These are phyloP conservation scores for Ara ararauna DNA, from an alignment of 2,797 vertebrate species.

Conservation along the genomic window DNA sequence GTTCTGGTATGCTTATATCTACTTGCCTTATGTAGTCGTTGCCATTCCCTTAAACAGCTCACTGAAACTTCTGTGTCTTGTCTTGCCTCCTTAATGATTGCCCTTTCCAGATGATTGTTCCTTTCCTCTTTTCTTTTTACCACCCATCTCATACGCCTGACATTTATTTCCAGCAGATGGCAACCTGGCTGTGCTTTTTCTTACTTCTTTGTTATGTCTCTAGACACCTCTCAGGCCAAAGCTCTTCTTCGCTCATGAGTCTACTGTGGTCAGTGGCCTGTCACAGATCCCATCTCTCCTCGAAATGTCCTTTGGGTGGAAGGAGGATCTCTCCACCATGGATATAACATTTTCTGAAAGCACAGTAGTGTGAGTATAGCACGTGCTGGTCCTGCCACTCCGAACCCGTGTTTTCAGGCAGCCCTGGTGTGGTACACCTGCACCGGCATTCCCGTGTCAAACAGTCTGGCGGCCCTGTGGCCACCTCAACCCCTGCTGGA, in stretches of 20 bases:
- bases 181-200: not conserved
- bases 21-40: not conserved
- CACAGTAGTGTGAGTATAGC: not conserved
- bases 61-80: rapidly evolving
- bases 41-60: not conserved
- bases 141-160: rapidly evolving
- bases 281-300: not conserved
- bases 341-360: rapidly evolving
- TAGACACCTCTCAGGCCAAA: rapidly evolving
- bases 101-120: rapidly evolving
- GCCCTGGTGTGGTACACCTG: no score
- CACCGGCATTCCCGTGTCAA: not conserved
- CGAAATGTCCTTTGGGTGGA: rapidly evolving
- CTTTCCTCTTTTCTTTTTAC: no score
- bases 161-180: not conserved
- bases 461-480: not conserved
- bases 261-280: rapidly evolving
- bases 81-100: rapidly evolving
- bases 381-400: not conserved
- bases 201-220: rapidly evolving
- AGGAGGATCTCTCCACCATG: rapidly evolving
- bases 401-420: not conserved
- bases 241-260: rapidly evolving
- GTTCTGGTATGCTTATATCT: rapidly evolving
- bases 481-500: rapidly evolving